Evolutionary conservation across 2,113 vertebrate species (phyloP).

Genomic region (Galemys pyrenaicus): DNA sequence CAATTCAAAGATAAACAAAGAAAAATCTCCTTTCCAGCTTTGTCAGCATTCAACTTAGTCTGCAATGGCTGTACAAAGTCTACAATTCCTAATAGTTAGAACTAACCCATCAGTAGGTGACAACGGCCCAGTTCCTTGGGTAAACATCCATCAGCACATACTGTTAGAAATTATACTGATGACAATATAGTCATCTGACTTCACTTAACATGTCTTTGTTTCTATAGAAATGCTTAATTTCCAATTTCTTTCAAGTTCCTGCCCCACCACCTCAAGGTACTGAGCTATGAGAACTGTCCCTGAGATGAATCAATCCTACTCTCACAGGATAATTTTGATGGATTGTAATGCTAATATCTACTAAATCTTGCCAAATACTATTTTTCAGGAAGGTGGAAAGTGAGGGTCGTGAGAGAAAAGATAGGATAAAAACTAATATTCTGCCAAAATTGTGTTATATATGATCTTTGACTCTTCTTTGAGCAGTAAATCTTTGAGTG

Average conservation of each 20-base stretch:
- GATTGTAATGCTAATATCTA: not conserved
- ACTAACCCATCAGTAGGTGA: not conserved
- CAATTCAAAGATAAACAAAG: not conserved
- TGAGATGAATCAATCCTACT: not conserved
- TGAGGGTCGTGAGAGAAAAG: not conserved
- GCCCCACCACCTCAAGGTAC: too few relatives aligned
- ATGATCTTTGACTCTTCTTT: not conserved
- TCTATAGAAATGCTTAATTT: not conserved
- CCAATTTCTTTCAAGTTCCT: not conserved
- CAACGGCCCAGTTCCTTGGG: not conserved
- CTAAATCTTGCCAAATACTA: constrained; percentile 8
- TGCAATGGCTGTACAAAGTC: not conserved
- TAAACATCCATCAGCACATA: not conserved
- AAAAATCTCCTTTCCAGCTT: not conserved
- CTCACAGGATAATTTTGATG: not conserved
- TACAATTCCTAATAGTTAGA: not conserved
- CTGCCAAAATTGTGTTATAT: not conserved
- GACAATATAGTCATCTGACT: not conserved
- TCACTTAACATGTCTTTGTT: not conserved
- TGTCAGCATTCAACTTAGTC: not conserved
- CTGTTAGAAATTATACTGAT: not conserved
- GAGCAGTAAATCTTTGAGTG: not conserved
- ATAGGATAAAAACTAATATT: not conserved
- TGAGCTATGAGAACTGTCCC: not conserved
- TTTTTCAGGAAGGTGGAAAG: constrained; percentile 22